A percentile compares a stretch with the other conserved stretches of the same genome.
Evolutionary conservation across 2,888 invertebrate genomes (phyloP).

Genomic region (Zhuqinia jingwanae): DNA sequence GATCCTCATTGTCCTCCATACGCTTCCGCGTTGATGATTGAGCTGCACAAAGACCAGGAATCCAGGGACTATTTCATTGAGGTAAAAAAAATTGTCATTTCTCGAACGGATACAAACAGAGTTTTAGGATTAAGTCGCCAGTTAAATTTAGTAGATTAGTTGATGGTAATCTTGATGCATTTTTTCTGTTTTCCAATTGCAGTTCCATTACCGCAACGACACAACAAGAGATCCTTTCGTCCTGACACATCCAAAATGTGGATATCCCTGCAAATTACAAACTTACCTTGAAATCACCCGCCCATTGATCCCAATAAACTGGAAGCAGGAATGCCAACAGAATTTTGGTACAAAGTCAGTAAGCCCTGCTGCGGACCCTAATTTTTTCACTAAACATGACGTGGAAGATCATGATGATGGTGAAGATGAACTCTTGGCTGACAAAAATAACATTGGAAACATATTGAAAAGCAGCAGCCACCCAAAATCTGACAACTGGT

Average conservation of each 20-base stretch:
- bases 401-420: no score
- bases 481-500: no score
- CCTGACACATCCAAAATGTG: not conserved
- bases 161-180: no score
- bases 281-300: constrained; percentile 83
- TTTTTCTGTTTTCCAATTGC: constrained; percentile 55
- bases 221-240: constrained; percentile 83
- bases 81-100: no score
- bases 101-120: no score
- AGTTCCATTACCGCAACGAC: constrained; percentile 78
- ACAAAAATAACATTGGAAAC: no score
- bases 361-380: no score
- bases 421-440: no score
- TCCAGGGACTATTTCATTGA: constrained; percentile 81
- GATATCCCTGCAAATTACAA: constrained; percentile 84
- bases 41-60: constrained; percentile 84
- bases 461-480: no score
- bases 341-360: not conserved
- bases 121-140: no score
- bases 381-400: no score
- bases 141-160: no score
- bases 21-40: constrained; percentile 88
- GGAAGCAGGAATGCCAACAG: constrained; percentile 83
- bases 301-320: constrained; percentile 85
- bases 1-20: constrained; percentile 87